A percentile compares a stretch with the other conserved stretches of the same genome.
Evolutionary conservation across 2,888 invertebrate genomes (phyloP).

Genomic region (Melanophora roralis): DNA sequence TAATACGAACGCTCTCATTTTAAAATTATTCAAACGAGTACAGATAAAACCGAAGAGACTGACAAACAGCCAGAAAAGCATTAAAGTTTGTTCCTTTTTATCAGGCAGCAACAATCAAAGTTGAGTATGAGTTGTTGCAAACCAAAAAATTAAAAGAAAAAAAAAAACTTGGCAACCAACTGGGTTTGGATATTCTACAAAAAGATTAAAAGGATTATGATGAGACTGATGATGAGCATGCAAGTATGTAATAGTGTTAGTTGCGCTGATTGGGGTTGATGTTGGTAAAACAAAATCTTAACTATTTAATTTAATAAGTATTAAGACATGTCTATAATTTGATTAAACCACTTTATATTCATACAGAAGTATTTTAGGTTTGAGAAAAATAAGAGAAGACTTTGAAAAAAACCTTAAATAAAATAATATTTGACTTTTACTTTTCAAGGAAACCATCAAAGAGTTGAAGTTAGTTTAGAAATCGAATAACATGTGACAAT

Average conservation of each 20-base stretch:
- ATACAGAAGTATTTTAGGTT: background rate
- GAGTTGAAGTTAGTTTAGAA: no score
- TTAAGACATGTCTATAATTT: background rate
- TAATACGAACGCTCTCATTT: conserved; percentile 2
- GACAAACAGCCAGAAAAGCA: conserved; percentile 44
- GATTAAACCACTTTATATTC: background rate
- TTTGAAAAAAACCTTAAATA: no score
- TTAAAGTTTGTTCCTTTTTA: conserved; percentile 53
- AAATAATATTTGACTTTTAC: no score
- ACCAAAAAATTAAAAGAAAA: no score
- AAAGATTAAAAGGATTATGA: conserved; percentile 46
- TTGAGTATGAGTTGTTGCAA: background rate
- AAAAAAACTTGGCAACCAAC: conserved; percentile 39
- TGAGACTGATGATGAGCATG: background rate
- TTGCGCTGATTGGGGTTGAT: background rate
- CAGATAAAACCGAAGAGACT: background rate
- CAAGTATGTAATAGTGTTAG: background rate
- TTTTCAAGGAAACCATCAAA: no score
- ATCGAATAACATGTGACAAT: no score
- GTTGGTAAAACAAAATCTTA: conserved; percentile 23
- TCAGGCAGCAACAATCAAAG: conserved; percentile 2
- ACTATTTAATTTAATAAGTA: conserved; percentile 47
- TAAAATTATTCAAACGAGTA: background rate
- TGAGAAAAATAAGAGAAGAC: background rate
- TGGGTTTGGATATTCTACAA: conserved; percentile 37